phyloP scores from a whole-genome alignment of 2,113 vertebrate species.

The Neolamprologus sp. region DNA sequence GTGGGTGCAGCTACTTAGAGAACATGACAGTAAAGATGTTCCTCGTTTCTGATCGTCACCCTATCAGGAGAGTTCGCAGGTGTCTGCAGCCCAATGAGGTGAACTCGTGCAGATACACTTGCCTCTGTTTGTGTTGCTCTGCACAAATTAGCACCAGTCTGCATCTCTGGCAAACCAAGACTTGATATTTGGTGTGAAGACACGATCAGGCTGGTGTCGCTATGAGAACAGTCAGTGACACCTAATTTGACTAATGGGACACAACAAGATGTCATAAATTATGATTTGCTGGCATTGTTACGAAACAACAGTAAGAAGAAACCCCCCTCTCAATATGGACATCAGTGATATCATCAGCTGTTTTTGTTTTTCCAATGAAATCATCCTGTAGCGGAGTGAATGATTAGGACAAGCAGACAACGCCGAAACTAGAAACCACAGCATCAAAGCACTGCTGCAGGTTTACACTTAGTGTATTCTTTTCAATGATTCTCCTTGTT shows the following conservation, averaged over 20 bases:
- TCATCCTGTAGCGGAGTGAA: background rate
- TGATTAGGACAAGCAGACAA: background rate
- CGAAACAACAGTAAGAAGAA: accelerated
- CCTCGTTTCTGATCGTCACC: background rate
- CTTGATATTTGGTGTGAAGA: background rate
- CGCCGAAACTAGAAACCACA: background rate
- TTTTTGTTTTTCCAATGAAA: background rate
- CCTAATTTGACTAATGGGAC: background rate
- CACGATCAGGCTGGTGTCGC: background rate
- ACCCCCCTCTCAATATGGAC: background rate
- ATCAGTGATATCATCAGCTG: background rate
- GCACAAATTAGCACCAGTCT: background rate
- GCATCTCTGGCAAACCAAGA: background rate
- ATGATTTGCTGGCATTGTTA: background rate
- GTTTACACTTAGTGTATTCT: background rate
- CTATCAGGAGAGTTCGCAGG: background rate
- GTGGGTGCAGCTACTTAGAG: background rate
- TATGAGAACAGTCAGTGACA: background rate
- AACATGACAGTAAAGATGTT: background rate
- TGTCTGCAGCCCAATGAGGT: background rate
- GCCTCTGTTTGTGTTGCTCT: background rate
- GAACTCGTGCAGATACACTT: background rate
- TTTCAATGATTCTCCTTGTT: background rate
- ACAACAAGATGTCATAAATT: background rate
- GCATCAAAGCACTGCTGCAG: background rate